These are phyloP conservation scores for Lasioglossum calceatum DNA, from an alignment of 2,888 invertebrate species.

Conservation along the genomic window DNA sequence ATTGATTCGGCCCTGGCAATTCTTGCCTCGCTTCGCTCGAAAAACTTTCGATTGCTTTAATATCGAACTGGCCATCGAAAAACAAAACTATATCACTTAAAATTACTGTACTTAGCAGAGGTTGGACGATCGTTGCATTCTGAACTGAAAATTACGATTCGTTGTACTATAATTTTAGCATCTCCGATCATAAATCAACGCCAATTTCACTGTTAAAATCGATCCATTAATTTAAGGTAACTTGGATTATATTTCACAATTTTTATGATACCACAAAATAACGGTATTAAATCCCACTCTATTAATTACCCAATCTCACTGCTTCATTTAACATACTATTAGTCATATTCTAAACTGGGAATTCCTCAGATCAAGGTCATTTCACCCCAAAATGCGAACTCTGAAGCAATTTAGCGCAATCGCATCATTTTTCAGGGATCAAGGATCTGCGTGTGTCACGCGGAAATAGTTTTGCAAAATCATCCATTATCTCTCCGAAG, in stretches of 20 bases:
- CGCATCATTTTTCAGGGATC: not conserved
- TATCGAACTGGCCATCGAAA: not conserved
- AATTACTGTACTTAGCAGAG: not conserved
- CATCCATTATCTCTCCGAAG: not conserved
- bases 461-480: not conserved
- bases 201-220: not conserved
- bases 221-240: not conserved
- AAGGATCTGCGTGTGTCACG: not conserved
- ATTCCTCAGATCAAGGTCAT: not conserved
- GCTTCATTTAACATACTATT: not conserved
- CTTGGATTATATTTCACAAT: not conserved
- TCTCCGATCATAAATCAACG: not conserved
- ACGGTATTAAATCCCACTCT: not conserved
- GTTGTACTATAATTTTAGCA: not conserved
- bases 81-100: not conserved
- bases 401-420: not conserved
- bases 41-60: not conserved
- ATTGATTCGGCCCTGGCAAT: slow-evolving; percentile 14
- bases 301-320: not conserved
- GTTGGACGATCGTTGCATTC: not conserved
- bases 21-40: not conserved
- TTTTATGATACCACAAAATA: not conserved
- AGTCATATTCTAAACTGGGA: not conserved
- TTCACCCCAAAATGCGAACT: not conserved
- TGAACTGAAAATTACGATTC: not conserved